phyloP scores from a whole-genome alignment of 2,888 invertebrate species.

The Acrobasis repandana region DNA sequence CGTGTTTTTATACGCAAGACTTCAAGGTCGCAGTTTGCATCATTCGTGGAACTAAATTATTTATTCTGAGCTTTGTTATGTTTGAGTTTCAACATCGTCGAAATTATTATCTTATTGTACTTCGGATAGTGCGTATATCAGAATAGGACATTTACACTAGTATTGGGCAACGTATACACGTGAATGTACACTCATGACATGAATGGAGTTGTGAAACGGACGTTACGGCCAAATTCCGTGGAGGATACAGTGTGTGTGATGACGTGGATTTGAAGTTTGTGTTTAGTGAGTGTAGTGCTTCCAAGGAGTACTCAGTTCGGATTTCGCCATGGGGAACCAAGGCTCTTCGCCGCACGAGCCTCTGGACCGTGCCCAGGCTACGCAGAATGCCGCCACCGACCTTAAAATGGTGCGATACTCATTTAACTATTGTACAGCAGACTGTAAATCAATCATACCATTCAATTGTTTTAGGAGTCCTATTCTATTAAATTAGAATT shows the following conservation, averaged over 20 bases:
- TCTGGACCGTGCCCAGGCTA: constrained; percentile 86
- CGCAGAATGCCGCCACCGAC: constrained; percentile 61
- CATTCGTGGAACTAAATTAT: constrained; percentile 65
- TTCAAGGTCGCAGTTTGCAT: constrained; percentile 58
- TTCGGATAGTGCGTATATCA: constrained; percentile 64
- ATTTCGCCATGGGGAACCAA: constrained; percentile 88
- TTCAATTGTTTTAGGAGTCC: not conserved
- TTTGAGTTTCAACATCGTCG: constrained; percentile 72
- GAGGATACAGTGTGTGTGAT: constrained; percentile 39
- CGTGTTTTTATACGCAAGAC: constrained; percentile 55
- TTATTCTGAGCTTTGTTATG: constrained; percentile 72
- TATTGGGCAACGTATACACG: constrained; percentile 51
- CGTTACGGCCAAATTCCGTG: constrained; percentile 44
- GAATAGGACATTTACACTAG: constrained; percentile 58
- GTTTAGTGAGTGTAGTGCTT: constrained; percentile 47
- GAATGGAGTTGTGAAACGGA: constrained; percentile 54
- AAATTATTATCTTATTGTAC: constrained; percentile 73
- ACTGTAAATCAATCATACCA: not conserved
- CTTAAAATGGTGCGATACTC: constrained; percentile 72
- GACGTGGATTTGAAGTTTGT: constrained; percentile 36
- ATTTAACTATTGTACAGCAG: constrained; percentile 44
- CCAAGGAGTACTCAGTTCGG: constrained; percentile 36
- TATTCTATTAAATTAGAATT: not conserved
- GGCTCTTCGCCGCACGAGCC: constrained; percentile 92
- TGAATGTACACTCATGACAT: constrained; percentile 37